Evolutionary conservation across 2,888 invertebrate species (phyloP).

Genomic region (Cremastinae sp.): DNA sequence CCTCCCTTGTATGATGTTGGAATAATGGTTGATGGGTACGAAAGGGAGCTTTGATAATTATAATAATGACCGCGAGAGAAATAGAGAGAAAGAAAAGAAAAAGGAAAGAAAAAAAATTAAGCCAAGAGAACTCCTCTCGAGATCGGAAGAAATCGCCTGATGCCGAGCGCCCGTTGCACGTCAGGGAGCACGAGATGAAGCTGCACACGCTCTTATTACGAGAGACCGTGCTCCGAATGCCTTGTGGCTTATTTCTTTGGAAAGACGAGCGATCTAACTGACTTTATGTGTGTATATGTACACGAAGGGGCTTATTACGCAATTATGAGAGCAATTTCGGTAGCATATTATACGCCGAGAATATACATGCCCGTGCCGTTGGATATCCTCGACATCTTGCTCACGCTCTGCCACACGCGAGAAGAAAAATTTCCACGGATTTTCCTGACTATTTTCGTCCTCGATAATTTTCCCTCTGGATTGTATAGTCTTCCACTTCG

Average conservation of each 20-base stretch:
- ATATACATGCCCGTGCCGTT: slow-evolving; percentile 61
- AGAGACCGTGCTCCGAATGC: slow-evolving; percentile 63
- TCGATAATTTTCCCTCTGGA: slow-evolving; percentile 14
- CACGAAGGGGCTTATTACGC: slow-evolving; percentile 74
- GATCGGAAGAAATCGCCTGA: slow-evolving; percentile 19
- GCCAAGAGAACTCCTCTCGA: slow-evolving; percentile 9
- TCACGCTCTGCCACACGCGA: slow-evolving; percentile 18
- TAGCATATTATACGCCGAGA: slow-evolving; percentile 68
- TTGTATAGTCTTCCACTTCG: slow-evolving; percentile 22
- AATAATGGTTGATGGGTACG: slow-evolving; percentile 67
- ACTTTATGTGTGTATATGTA: slow-evolving; percentile 41
- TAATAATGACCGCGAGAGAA: slow-evolving; percentile 71
- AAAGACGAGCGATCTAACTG: slow-evolving; percentile 57
- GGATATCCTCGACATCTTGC: slow-evolving; percentile 36
- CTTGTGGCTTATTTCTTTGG: slow-evolving; percentile 49
- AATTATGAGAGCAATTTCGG: slow-evolving; percentile 77
- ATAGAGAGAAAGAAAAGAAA: not conserved
- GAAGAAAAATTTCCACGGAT: slow-evolving; percentile 19
- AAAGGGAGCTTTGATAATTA: slow-evolving; percentile 73
- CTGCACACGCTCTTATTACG: slow-evolving; percentile 72
- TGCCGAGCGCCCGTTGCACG: slow-evolving; percentile 9
- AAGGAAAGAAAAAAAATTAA: slow-evolving; percentile 13
- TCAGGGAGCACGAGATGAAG: slow-evolving; percentile 59
- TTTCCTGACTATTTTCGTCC: slow-evolving; percentile 20
- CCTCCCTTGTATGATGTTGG: slow-evolving; percentile 44